These are phyloP conservation scores for Torymus tubicola DNA, from an alignment of 2,888 invertebrate species.

Conservation along the genomic window DNA sequence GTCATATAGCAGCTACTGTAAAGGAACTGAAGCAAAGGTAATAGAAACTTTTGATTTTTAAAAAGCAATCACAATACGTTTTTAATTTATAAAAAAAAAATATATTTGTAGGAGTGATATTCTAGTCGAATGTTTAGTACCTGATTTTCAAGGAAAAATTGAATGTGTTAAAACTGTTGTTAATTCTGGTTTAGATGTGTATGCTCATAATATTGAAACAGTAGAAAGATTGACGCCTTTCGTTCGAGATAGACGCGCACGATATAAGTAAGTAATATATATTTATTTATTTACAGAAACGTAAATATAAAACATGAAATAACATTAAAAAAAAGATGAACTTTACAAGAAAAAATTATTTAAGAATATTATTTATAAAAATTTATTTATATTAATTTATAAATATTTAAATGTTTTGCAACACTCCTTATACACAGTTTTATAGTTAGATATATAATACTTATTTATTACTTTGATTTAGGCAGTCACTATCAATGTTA, in stretches of 20 bases:
- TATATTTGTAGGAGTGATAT: constrained; percentile 84
- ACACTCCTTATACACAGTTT: too few species aligned
- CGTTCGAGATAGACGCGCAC: constrained; percentile 95
- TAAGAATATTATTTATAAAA: too few species aligned
- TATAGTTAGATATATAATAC: too few species aligned
- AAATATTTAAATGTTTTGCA: too few species aligned
- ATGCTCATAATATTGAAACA: constrained; percentile 99
- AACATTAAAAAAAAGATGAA: neutral
- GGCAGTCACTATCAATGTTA: constrained; percentile 91
- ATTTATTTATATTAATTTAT: too few species aligned
- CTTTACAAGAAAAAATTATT: too few species aligned
- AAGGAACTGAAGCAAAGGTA: constrained; percentile 72
- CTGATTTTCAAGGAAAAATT: constrained; percentile 93
- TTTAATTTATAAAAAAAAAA: neutral
- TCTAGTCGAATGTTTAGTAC: constrained; percentile 96
- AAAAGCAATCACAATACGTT: neutral
- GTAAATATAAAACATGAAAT: neutral
- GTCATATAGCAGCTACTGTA: constrained; percentile 92
- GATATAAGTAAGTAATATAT: constrained; percentile 80
- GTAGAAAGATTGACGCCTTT: constrained; percentile 93
- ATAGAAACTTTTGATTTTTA: constrained; percentile 22
- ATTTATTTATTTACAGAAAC: neutral
- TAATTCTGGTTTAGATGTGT: constrained; percentile 93
- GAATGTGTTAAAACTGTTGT: constrained; percentile 87
- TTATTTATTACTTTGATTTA: constrained; percentile 64